Evolutionary conservation across 1,140 invertebrate species (phyloP), one percentile per base, ranked within the genome.

Genomic region (Drosophila busckii): DNA sequence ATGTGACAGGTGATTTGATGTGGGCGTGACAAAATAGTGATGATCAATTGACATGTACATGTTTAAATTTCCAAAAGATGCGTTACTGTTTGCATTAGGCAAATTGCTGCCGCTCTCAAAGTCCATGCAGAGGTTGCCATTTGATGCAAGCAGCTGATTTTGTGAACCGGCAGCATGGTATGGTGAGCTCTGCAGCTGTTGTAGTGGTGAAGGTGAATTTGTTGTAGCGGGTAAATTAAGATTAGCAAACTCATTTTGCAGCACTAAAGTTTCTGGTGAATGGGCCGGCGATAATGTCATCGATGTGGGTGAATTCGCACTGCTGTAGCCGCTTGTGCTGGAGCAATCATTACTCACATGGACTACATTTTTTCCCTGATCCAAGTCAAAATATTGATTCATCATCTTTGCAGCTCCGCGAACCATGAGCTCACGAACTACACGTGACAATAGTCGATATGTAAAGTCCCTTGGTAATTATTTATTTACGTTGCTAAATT

Each of bases 311-410:
- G 82, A 85, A 34, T 67, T 84, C 7, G 50, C 59, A 5, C 82
- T 82, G 19, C 70, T 73, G 42, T 86, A 86, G 0, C 84, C 84
- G 28, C 84, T 86, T 1, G 84, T 86, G 31, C 70, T 80, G 28
- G 66, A 84, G 9, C 66, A 73, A 56, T 86, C 84, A 55, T 85
- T 86, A 2, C n/a, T n/a, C n/a, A 58, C 20, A 12, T 59, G 82
- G 6, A 38, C 19, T 31, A 84, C 59, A 19, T 70, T 80, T 19
- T 66, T 70, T 5, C 71, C 52, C 41, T 70, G 70, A 48, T 86
- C 84, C 62, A 86, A 35, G 46, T 86, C 78, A 44, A 56, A 63
- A 52, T 73, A 73, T 20, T 84, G 70, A 52, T 55, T 70, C 75
- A 83, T 70, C 41, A 9, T 38, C 8, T 3, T 9, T 5, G 25